Evolutionary conservation across 2,888 invertebrate genomes (phyloP), one percentile per base, ranked within the genome.

Genomic region (Microchrysa polita): DNA sequence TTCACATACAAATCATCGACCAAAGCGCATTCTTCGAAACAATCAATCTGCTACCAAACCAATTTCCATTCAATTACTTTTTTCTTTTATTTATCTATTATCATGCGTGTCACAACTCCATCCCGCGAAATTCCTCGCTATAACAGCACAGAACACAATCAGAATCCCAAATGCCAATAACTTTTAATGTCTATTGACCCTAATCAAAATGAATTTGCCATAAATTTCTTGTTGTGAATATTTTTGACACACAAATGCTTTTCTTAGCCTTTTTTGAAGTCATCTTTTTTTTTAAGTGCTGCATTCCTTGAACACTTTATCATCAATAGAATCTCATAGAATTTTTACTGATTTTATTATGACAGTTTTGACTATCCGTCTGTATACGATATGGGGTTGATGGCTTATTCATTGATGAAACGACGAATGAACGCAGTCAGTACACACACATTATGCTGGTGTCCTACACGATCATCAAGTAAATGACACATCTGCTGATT

Each of bases 401-500:
- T 61, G 61, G n/a, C 40, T 61, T 61, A 61, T 40, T 61, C 61
- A 42, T 61, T n/a, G 61, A n/a, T n/a, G 48, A 48, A 34, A 48
- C 16, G 48, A n/a, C n/a, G n/a, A n/a, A n/a, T n/a, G n/a, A n/a
- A n/a, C n/a, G n/a, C n/a, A n/a, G n/a, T n/a, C n/a, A n/a, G n/a
- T n/a, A n/a, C n/a, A n/a, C n/a, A n/a, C n/a, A 12, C 16, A 12
- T 48, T 48, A 42, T n/a, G n/a, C n/a, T 42, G 42, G 48, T 48
- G 14, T 48, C 48, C 48, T 48, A 34, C 4, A 34, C 27, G 27
- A 34, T 34, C n/a, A n/a, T n/a, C 27, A 34, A 34, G 48, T 7
- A 48, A 48, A n/a, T 48, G 48, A n/a, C 12, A 48, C 27, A 34
- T 34, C 27, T 34, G 27, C 7, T 34, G 4, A 34, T n/a, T n/a